A percentile compares a stretch with the other conserved stretches of the same genome.
phyloP scores from a whole-genome alignment of 2,888 invertebrate species.

The Lithosia quadra region DNA sequence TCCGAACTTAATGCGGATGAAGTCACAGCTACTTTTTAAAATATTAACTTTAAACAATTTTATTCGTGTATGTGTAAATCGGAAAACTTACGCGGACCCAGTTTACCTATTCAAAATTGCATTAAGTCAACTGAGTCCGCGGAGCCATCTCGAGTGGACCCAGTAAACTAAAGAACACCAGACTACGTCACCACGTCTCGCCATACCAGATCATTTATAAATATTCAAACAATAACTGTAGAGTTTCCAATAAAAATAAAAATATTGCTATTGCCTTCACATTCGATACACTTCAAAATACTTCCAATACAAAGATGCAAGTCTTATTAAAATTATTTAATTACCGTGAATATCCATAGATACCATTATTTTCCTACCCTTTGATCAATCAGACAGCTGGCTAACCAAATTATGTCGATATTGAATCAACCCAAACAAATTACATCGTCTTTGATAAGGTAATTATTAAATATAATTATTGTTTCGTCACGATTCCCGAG shows the following conservation, averaged over 20 bases:
- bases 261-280: constrained; percentile 21
- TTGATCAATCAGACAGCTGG: constrained; percentile 73
- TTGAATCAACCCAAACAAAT: constrained; percentile 75
- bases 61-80: too few relatives aligned
- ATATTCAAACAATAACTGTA: constrained; percentile 3
- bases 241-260: constrained; percentile 11
- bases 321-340: constrained; percentile 62
- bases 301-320: constrained; percentile 40
- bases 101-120: too few relatives aligned
- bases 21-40: too few relatives aligned
- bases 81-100: too few relatives aligned
- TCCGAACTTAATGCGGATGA: too few relatives aligned
- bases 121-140: too few relatives aligned
- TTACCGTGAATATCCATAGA: constrained; percentile 60
- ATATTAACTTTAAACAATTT: too few relatives aligned
- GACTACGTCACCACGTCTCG: too few relatives aligned
- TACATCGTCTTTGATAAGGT: constrained; percentile 73
- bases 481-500: constrained; percentile 76
- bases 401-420: constrained; percentile 72
- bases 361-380: constrained; percentile 57
- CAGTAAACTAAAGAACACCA: too few relatives aligned
- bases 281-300: constrained; percentile 22
- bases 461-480: constrained; percentile 81
- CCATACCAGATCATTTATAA: background rate
- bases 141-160: too few relatives aligned